Base-by-base conservation (phyloP, 2,113 vertebrate species). In the Bombycilla garrulus region DNA sequence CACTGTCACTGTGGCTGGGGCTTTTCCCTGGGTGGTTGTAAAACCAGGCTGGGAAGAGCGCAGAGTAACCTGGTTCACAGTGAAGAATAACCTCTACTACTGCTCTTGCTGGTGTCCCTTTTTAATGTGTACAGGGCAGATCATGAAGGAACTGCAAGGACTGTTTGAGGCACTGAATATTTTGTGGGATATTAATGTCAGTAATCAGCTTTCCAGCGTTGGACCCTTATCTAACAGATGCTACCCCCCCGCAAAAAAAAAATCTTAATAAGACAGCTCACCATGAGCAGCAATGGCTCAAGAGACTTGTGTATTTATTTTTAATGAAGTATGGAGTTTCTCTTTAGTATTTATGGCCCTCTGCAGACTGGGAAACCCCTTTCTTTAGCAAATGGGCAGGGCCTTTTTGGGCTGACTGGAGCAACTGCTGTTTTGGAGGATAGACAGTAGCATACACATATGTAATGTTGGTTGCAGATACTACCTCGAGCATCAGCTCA, bases 1-100 rank as follows among this genome's bases (percentile, higher is more conserved):
- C 0, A 0, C 28, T n/a, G 40, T 79, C 20, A 13, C 25, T 84
- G 19, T 51, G 22, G 5, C 8, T 0, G 0, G 10, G 47, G 48
- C n/a, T 56, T 35, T 76, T 74, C 26, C 36, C 38, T 44, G 28
- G 40, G 3, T 85, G 50, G 6, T 36, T 56, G 10, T 29, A 29
- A 67, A 88, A 53, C 16, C 2, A 40, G 13, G 44, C 0, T 54
- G 33, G 33, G 42, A 6, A 50, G 29, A 31, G 21, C 28, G 18
- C 21, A 47, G 38, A 56, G 26, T 42, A 76, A 72, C 14, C 1
- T 3, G 2, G 21, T 48, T 88, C 31, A 23, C 50, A 10, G 53
- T 9, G n/a, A 35, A 81, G 48, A 81, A 16, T 22, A 73, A 74
- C 17, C 26, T 78, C 44, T 38, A 2, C 1, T 0, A 0, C 22